Conservation (phyloP, 30 jellyfish, hydroid and myxozoan genomes). For the Aurelia coerulea region DNA sequence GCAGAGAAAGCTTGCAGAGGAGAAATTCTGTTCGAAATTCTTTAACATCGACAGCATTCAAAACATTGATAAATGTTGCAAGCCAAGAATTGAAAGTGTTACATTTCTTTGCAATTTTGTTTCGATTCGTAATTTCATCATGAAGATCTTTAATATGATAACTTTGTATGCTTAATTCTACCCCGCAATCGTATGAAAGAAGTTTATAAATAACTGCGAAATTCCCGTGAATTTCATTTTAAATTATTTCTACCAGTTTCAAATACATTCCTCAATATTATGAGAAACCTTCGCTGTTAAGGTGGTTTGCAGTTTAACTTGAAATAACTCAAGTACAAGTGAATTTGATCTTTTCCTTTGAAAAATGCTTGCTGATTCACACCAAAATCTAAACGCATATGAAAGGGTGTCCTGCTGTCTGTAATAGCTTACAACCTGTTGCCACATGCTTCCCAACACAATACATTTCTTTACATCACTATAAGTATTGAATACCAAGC, state of each 20-base stretch:
- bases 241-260: too few relatives aligned
- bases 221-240: neutral
- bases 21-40: too few relatives aligned
- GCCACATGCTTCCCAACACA: constrained; percentile 52
- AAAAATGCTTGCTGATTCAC: constrained; percentile 2
- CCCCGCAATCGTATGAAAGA: neutral
- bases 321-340: neutral
- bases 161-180: too few relatives aligned
- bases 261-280: too few relatives aligned
- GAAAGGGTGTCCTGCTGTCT: constrained; percentile 25
- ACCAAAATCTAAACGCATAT: constrained; percentile 3
- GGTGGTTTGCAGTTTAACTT: neutral
- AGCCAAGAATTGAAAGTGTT: too few relatives aligned
- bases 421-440: constrained; percentile 17
- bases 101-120: too few relatives aligned
- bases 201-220: neutral
- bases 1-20: too few relatives aligned
- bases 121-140: too few relatives aligned
- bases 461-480: constrained; percentile 1
- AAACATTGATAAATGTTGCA: too few relatives aligned
- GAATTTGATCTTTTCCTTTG: neutral
- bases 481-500: neutral
- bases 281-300: neutral
- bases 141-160: too few relatives aligned
- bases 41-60: too few relatives aligned